Base-by-base conservation (phyloP, 2,797 vertebrate genomes). In the Tapera naevia region DNA sequence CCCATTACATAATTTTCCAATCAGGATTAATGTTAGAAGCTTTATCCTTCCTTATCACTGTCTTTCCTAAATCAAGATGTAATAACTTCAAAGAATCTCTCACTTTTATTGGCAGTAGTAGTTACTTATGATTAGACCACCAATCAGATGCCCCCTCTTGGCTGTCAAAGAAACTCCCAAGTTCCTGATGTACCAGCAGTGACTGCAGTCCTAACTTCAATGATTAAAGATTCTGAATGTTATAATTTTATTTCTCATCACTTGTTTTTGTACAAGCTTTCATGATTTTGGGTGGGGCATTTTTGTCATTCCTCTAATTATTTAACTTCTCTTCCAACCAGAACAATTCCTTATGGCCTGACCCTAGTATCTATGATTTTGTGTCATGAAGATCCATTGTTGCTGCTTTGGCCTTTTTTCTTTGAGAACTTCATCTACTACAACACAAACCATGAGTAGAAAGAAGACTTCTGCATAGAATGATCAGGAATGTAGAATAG, bases 61-160 rank as follows among this genome's bases (percentile, higher is more conserved):
- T 54, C 33, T 48, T 82, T 67, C 24, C 62, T 50, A 75, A 76
- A 25, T 18, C 53, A 54, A 81, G 51, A 15, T 41, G 21, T 35
- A 56, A 30, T 50, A 35, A 71, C 32, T 30, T 72, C 37, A 64
- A 57, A 46, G 41, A 35, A 7, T 69, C 62, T 28, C 45, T 53
- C 43, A 65, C 15, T 65, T 57, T 14, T 57, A 65, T 28, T 57
- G 8, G 32, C 35, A 57, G 41, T 28, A 83, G 58, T 51, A 56
- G 21, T 56, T 45, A 41, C 32, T 35, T 56, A 54, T 6, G 24
- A 56, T 62, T 50, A 62, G 56, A 69, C n/a, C 32, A 39, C 27
- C 35, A 67, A 48, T 28, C 6, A 2, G 0, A 43, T 37, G 13
- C 3, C 10, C 17, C 5, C 4, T 46, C 13, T 24, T 22, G 22